Base-by-base conservation (phyloP, 2,113 vertebrate genomes). In the Gymnorhina tibicen region DNA sequence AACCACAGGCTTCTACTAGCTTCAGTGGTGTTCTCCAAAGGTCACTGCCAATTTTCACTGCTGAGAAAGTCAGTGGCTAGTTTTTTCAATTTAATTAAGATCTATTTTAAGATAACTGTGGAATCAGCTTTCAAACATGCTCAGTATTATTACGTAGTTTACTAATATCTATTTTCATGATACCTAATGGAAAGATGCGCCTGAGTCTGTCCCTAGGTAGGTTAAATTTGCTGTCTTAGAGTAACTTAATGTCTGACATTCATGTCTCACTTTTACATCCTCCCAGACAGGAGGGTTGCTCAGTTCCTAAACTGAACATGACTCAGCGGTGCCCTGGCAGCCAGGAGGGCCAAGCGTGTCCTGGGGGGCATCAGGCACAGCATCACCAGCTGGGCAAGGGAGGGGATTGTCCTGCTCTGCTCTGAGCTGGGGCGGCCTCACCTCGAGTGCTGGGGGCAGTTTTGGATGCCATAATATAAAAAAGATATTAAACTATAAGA, bases 331-430 rank as follows among this genome's bases (percentile, higher is more conserved):
- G 39, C 13, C 44, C 23, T 39, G 69, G 44, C 23, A 46, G 37
- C 28, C 52, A 75, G 44, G 16, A 67, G 24, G 1, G 33, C 7
- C 37, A 58, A 0, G 4, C 1, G 0, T 30, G 37, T 30, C 23
- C 33, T n/a, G 69, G 1, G 22, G 21, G 1, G 0, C 37, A 67
- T 30, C 23, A 74, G 24, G 13, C 5, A 4, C 33, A 89, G 28
- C 27, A 59, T 24, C 3, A 0, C 3, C 23, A 67, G 28, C 39
- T 0, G 0, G 37, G 7, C 11, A n/a, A n/a, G 46, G 26, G 13
- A 52, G 33, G 16, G 46, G 9, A 75, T 35, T 89, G 39, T 68
- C 30, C 13, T 0, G 1, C 39, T 47, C 11, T 53, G 28, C 39
- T 46, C 8, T 89, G 52, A 3, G 1, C 13, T 60, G n/a, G n/a